These are phyloP conservation scores for Amphipoea lucens DNA, from an alignment of 2,888 invertebrate genomes.

Conservation along the genomic window DNA sequence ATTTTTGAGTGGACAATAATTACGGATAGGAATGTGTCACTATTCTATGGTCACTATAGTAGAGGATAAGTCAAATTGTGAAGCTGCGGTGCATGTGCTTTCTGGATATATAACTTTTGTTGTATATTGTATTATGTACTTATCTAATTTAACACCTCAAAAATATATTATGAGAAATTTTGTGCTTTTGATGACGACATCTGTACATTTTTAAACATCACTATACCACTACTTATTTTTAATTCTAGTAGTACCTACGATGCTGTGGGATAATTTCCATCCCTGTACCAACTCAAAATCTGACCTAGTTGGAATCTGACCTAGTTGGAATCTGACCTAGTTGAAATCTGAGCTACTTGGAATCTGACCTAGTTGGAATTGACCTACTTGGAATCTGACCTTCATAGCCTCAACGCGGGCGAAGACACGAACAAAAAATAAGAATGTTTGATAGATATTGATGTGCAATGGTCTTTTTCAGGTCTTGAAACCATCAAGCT, in stretches of 20 bases:
- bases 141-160: neutral
- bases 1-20: neutral
- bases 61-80: neutral
- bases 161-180: neutral
- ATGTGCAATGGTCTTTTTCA: conserved; percentile 17
- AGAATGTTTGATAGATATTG: neutral
- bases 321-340: no score
- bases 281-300: no score
- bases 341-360: no score
- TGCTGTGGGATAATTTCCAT: neutral
- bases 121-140: neutral
- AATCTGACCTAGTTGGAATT: no score
- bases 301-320: no score
- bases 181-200: neutral
- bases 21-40: neutral
- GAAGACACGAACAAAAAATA: neutral
- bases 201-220: neutral
- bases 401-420: neutral
- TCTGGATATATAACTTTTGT: neutral
- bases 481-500: neutral
- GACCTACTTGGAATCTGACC: no score
- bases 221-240: neutral
- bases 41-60: neutral
- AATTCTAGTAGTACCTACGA: neutral
- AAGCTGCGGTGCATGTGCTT: neutral